These are phyloP conservation scores for Gymnobelideus leadbeateri DNA, from an alignment of 2,113 vertebrate species.

Conservation along the genomic window DNA sequence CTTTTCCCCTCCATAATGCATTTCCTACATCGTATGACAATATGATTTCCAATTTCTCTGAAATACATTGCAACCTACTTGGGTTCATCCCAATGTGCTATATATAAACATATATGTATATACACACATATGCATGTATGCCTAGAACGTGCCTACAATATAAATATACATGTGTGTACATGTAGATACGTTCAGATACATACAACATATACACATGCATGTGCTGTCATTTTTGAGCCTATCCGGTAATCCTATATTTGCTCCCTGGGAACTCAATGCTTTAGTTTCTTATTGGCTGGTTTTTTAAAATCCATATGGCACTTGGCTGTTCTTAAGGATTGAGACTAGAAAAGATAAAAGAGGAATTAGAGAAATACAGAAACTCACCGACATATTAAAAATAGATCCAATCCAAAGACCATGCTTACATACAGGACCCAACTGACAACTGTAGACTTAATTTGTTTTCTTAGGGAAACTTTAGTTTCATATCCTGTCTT, in stretches of 20 bases:
- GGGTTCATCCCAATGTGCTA: neutral
- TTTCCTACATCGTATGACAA: neutral
- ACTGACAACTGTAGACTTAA: neutral
- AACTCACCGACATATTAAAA: neutral
- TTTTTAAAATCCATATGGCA: neutral
- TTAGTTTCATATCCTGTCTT: neutral
- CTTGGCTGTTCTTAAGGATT: neutral
- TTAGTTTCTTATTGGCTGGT: conserved; percentile 17
- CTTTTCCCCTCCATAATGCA: neutral
- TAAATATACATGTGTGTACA: neutral
- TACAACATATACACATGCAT: neutral
- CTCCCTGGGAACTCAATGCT: neutral
- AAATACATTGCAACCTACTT: neutral
- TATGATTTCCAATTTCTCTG: neutral
- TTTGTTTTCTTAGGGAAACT: neutral
- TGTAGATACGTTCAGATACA: neutral
- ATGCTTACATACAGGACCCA: neutral
- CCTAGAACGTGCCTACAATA: neutral
- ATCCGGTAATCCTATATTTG: neutral
- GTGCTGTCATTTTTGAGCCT: neutral
- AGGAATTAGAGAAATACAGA: neutral
- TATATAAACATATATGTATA: neutral
- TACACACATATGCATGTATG: neutral
- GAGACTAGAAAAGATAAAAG: conserved; percentile 49
- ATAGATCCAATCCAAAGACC: neutral